These are phyloP conservation scores for Selenia dentaria DNA, from an alignment of 2,888 invertebrate species.

Conservation along the genomic window DNA sequence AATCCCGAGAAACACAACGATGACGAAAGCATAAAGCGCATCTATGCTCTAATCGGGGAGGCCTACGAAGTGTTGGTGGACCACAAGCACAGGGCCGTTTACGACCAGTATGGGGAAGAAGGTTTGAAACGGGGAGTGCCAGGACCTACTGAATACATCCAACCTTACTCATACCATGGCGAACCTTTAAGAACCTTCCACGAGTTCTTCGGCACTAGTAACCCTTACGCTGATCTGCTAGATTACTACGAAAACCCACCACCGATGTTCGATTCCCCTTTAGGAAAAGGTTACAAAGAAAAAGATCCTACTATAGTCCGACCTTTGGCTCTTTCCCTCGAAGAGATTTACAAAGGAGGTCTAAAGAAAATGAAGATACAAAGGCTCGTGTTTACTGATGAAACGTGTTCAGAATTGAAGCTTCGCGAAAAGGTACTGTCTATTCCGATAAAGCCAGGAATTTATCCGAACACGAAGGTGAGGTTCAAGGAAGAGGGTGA, in stretches of 20 bases:
- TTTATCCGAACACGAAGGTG: conserved; percentile 89
- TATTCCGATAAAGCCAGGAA: conserved; percentile 90
- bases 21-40: conserved; percentile 73
- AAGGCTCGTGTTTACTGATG: conserved; percentile 87
- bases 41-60: conserved; percentile 88
- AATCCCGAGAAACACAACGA: conserved; percentile 83
- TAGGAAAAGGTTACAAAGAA: conserved; percentile 86
- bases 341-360: conserved; percentile 88
- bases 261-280: conserved; percentile 85
- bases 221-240: conserved; percentile 91
- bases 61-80: conserved; percentile 92
- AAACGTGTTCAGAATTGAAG: conserved; percentile 85
- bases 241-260: conserved; percentile 87
- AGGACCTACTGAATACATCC: conserved; percentile 86
- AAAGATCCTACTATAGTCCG: conserved; percentile 81
- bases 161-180: conserved; percentile 92
- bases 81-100: conserved; percentile 88
- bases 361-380: conserved; percentile 94
- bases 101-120: conserved; percentile 95
- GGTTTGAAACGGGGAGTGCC: conserved; percentile 93
- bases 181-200: conserved; percentile 90
- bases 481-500: conserved; percentile 92
- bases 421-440: conserved; percentile 89
- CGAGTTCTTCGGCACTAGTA: conserved; percentile 92
- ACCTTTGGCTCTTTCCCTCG: conserved; percentile 77